phyloP scores from a whole-genome alignment of 2,113 vertebrate species.

The Apodemus sylvaticus region DNA sequence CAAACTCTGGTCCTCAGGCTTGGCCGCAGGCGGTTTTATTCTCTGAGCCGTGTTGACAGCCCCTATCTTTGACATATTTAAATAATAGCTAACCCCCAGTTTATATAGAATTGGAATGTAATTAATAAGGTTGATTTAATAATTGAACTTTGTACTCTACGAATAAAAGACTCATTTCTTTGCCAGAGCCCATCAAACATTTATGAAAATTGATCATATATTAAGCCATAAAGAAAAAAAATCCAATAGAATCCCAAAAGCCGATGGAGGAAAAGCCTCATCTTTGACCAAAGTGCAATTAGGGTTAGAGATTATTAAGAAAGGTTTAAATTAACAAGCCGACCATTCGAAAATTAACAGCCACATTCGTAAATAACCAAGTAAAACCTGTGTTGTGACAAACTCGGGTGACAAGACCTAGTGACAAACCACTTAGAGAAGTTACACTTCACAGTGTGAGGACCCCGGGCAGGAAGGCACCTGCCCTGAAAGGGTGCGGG shows the following conservation, averaged over 20 bases:
- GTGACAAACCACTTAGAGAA: background rate
- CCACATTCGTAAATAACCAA: constrained; percentile 57
- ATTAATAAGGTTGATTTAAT: constrained; percentile 66
- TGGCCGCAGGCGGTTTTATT: background rate
- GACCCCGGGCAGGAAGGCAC: background rate
- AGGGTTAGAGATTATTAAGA: constrained; percentile 59
- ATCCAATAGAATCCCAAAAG: constrained; percentile 53
- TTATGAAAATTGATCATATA: constrained; percentile 74
- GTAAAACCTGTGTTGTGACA: background rate
- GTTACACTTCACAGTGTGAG: background rate
- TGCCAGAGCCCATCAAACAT: constrained; percentile 68
- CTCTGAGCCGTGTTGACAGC: background rate
- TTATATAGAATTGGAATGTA: background rate
- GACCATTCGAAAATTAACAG: constrained; percentile 60
- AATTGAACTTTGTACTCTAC: constrained; percentile 53
- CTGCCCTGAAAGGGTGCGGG: background rate
- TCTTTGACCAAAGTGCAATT: constrained; percentile 31
- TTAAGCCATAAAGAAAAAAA: constrained; percentile 65
- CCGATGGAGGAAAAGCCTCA: background rate
- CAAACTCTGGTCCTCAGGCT: background rate
- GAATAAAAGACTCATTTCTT: constrained; percentile 62
- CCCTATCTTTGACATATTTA: background rate
- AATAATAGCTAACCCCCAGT: background rate
- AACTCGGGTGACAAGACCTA: background rate
- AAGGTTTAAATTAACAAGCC: constrained; percentile 66